phyloP scores from a whole-genome alignment of 2,797 vertebrate species.

The Lithobates pipiens region DNA sequence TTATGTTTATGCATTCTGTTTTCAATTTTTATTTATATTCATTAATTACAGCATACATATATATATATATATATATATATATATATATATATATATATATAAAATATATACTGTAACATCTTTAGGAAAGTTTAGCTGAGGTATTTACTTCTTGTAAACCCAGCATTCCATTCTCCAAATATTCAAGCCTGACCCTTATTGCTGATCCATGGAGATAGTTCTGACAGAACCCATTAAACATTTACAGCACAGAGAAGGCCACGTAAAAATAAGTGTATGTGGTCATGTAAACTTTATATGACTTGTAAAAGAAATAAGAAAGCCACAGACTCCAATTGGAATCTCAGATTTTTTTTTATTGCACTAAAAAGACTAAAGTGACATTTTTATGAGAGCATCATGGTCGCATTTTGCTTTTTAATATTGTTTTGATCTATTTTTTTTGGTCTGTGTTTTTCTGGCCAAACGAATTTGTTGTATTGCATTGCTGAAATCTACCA shows the following conservation, averaged over 20 bases:
- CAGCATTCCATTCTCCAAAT: background rate
- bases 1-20: no score
- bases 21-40: no score
- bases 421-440: no score
- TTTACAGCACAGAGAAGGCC: background rate
- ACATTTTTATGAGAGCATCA: no score
- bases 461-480: no score
- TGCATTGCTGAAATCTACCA: no score
- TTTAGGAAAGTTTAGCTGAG: background rate
- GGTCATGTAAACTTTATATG: constrained; percentile 7
- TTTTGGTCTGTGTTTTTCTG: no score
- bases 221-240: constrained; percentile 8
- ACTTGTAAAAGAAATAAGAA: constrained; percentile 3
- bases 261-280: background rate
- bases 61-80: no score
- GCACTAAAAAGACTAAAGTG: no score
- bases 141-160: background rate
- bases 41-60: no score
- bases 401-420: no score
- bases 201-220: constrained; percentile 5
- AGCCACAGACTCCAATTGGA: background rate
- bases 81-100: no score
- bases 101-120: background rate
- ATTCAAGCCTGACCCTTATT: background rate
- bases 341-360: background rate